Evolutionary conservation across 2,797 vertebrate species (phyloP), one percentile per base, ranked within the genome.

Genomic region (Silurus lanzhouensis): DNA sequence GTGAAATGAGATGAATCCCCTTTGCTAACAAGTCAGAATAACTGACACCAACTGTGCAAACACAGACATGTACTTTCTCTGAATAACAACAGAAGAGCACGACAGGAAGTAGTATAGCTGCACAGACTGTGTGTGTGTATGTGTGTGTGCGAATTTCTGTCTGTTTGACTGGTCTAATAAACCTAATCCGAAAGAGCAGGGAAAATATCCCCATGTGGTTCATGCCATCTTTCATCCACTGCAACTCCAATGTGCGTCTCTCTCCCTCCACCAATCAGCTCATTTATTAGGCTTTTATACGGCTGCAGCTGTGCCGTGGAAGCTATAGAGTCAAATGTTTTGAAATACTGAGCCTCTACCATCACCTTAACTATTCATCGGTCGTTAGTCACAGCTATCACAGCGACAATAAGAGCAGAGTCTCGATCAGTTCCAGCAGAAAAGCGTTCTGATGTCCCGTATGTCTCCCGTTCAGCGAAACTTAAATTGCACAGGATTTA

Each of bases 311-410:
- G 81, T 58, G 52, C 57, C 48, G 67, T 71, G 19, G 55, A 70
- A 57, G 46, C 57, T 82, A 57, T 25, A 82, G 80, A 68, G 48
- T 13, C 46, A 82, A 57, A 82, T 48, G 66, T 9, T 25, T 55
- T 13, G n/a, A 46, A 58, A 82, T 5, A 12, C 52, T 38, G 27
- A 4, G 64, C 80, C 66, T 82, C 61, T n/a, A 31, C 78, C 57
- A 9, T 55, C n/a, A 79, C 55, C n/a, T 61, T 55, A 61, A 48
- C 63, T 79, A 14, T 82, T 64, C 84, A 89, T 84, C 79, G 83
- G 83, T 81, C 89, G 82, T 76, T 85, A 75, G 84, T 85, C 63
- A 82, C 70, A 67, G 72, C 64, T 75, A 67, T 82, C 79, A 63
- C 55, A 76, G 61, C 46, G 61, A 66, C 61, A 75, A 60, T 67